Percentiles rank a stretch among this genome's conserved stretches.
phyloP scores from a whole-genome alignment of 2,113 vertebrate species.

The Ellobius talpinus region DNA sequence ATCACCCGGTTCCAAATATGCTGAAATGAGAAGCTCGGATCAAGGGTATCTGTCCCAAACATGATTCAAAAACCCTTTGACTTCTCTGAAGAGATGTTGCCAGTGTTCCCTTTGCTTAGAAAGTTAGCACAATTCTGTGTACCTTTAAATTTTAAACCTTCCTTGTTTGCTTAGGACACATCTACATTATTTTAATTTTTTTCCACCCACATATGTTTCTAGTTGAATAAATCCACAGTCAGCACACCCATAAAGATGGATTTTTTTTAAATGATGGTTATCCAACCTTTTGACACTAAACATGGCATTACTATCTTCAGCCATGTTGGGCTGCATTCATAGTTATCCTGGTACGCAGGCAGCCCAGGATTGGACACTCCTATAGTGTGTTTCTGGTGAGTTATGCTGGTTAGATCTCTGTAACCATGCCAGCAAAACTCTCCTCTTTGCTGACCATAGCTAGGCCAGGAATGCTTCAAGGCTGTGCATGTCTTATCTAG shows the following conservation, averaged over 20 bases:
- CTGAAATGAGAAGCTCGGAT: not conserved
- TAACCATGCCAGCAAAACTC: not conserved
- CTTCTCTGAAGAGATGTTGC: not conserved
- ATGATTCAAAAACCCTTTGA: not conserved
- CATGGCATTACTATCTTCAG: too few species aligned
- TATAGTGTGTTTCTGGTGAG: not conserved
- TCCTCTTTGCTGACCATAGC: not conserved
- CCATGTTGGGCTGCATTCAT: not conserved
- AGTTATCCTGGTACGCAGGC: too few species aligned
- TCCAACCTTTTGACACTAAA: not conserved
- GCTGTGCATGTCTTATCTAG: not conserved
- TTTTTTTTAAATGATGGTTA: not conserved
- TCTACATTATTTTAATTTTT: conserved; percentile 10
- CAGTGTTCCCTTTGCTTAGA: not conserved
- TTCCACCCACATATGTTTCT: not conserved
- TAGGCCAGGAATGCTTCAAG: not conserved
- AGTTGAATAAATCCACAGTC: not conserved
- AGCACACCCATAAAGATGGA: not conserved
- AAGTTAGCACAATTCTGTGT: not conserved
- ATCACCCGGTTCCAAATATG: not conserved
- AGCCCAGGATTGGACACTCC: not conserved
- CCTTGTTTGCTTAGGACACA: not conserved
- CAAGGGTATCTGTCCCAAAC: not conserved
- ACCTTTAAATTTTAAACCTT: conserved; percentile 4
- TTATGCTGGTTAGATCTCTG: not conserved